These are phyloP conservation scores for Pseudochaenichthys georgianus DNA, from an alignment of 2,797 vertebrate species.

Conservation along the genomic window DNA sequence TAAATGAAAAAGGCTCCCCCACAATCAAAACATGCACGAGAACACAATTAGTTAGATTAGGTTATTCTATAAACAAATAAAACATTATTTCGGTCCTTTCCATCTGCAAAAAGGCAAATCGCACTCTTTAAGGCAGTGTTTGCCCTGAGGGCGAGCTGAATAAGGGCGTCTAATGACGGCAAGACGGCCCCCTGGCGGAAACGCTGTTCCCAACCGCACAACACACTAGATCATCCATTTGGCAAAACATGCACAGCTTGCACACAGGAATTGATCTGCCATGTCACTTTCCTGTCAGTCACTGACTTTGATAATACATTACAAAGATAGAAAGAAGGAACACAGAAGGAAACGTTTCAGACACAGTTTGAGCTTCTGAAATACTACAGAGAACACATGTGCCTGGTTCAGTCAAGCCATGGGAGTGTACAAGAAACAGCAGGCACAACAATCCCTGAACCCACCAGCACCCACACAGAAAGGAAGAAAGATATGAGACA, in stretches of 20 bases:
- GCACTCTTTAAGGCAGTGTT: no score
- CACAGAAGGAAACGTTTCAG: constrained; percentile 24
- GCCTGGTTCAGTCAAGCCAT: constrained; percentile 23
- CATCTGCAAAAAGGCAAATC: no score
- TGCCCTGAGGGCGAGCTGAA: no score
- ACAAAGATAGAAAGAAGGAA: constrained; percentile 11
- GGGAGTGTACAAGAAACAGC: constrained; percentile 18
- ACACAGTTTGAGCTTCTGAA: constrained; percentile 25
- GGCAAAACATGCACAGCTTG: neutral
- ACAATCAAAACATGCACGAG: no score
- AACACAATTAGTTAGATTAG: no score
- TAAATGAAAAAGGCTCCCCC: no score
- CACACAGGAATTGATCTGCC: constrained; percentile 11
- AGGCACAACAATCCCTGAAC: constrained; percentile 41
- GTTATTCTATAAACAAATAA: no score
- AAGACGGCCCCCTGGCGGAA: no score
- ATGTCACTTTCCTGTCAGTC: constrained; percentile 10
- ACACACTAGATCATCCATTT: no score
- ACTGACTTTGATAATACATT: constrained; percentile 7
- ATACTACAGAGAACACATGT: constrained; percentile 65
- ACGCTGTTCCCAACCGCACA: no score
- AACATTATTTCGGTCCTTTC: no score
- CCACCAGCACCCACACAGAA: constrained; percentile 32
- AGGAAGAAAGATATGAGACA: constrained; percentile 24
- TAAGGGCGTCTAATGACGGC: no score